phyloP scores from a whole-genome alignment of 1,140 invertebrate species.

The Papilio polytes region DNA sequence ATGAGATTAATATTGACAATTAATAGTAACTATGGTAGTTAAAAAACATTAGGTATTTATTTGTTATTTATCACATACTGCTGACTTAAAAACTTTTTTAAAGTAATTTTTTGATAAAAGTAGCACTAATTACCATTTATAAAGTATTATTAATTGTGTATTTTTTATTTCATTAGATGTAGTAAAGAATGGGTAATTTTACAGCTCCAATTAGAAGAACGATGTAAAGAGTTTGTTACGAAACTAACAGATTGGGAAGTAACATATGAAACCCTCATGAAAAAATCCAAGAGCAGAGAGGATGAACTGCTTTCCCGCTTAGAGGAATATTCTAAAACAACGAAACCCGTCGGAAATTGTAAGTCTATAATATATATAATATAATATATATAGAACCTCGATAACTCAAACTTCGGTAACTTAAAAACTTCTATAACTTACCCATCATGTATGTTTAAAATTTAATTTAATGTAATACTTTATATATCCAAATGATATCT shows the following conservation, averaged over 20 bases:
- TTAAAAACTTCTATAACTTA: no score
- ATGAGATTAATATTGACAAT: no score
- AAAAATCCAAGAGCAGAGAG: constrained; percentile 69
- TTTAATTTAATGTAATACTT: not conserved
- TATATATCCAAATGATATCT: not conserved
- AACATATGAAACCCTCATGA: constrained; percentile 68
- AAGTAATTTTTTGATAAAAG: no score
- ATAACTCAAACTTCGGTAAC: no score
- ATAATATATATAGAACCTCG: no score
- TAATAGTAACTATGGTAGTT: no score
- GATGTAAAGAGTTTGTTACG: constrained; percentile 56
- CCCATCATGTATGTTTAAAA: not conserved
- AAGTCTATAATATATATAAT: no score
- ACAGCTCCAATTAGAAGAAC: constrained; percentile 58
- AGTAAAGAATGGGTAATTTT: constrained; percentile 23
- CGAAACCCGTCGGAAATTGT: constrained; percentile 53
- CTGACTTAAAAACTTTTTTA: no score
- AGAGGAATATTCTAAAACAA: constrained; percentile 56
- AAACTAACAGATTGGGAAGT: constrained; percentile 54
- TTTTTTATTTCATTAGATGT: not conserved
- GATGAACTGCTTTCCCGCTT: constrained; percentile 69
- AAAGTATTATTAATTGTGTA: not conserved
- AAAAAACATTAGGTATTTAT: no score
- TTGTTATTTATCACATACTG: no score
- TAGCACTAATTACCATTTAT: no score